Evolutionary conservation across 2,113 vertebrate genomes (phyloP).

Genomic region (Agapornis roseicollis): DNA sequence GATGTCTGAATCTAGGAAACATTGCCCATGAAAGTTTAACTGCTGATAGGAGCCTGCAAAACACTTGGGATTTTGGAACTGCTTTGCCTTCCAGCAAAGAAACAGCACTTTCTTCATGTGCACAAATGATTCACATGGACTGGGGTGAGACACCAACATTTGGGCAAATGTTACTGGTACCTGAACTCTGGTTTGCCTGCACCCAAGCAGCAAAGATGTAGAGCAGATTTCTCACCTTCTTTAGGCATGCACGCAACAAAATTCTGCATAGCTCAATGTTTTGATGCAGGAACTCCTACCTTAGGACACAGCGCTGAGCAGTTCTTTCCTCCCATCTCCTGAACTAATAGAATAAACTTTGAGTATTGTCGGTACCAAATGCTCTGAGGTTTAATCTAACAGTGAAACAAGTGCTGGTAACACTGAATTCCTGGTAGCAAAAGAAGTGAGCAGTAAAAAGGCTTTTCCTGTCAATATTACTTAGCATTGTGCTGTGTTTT

Average conservation of each 20-base stretch:
- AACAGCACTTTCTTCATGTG: neutral
- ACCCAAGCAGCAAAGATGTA: neutral
- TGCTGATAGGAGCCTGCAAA: neutral
- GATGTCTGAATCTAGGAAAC: neutral
- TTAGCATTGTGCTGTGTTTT: neutral
- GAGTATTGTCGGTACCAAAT: neutral
- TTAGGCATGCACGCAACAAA: neutral
- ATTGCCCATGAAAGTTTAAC: neutral
- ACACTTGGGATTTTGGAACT: neutral
- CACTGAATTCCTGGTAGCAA: neutral
- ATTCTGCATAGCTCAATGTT: neutral
- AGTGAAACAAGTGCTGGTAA: neutral
- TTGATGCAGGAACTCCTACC: neutral
- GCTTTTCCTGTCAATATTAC: neutral
- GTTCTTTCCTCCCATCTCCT: neutral
- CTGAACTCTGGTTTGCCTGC: neutral
- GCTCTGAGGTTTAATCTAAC: neutral
- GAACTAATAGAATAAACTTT: neutral
- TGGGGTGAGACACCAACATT: neutral
- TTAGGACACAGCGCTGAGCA: neutral
- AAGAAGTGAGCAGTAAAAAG: neutral
- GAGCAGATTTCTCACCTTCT: neutral
- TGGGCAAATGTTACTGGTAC: neutral
- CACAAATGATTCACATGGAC: neutral
- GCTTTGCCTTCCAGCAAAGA: neutral